Evolutionary conservation across 2,113 vertebrate species (phyloP).

Genomic region (Hippocampus abdominalis): DNA sequence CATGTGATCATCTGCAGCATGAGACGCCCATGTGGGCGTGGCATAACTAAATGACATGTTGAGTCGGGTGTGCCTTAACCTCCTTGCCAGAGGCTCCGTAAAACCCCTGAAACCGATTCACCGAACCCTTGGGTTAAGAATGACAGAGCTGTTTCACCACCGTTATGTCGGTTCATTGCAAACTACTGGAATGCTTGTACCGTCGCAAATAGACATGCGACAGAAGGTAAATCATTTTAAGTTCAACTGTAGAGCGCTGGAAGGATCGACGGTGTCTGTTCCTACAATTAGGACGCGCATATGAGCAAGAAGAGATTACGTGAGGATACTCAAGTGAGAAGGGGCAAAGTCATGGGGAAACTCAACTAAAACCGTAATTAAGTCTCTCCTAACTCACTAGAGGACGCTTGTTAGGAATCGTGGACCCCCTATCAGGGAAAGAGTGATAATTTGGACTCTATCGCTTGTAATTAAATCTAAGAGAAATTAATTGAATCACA

Average conservation of each 20-base stretch:
- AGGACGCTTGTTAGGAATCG: constrained; percentile 69
- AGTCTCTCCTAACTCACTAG: constrained; percentile 69
- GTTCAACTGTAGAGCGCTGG: not conserved
- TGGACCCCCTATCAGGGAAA: constrained; percentile 70
- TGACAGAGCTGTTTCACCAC: too few species aligned
- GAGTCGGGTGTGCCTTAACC: too few species aligned
- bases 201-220: too few species aligned
- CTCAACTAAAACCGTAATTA: constrained; percentile 70
- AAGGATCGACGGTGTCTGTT: not conserved
- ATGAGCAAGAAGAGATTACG: not conserved
- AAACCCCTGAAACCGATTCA: too few species aligned
- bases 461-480: constrained; percentile 78
- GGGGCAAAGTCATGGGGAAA: not conserved
- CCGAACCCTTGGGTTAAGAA: too few species aligned
- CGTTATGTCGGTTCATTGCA: too few species aligned
- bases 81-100: too few species aligned
- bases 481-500: constrained; percentile 79
- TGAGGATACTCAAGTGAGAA: constrained; percentile 1
- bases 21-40: too few species aligned
- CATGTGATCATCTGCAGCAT: too few species aligned
- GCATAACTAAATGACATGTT: too few species aligned
- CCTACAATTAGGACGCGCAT: not conserved
- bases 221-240: not conserved
- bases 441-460: constrained; percentile 73
- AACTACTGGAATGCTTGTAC: too few species aligned